Conservation (phyloP, 2,113 vertebrate species). For the Nesoenas mayeri region DNA sequence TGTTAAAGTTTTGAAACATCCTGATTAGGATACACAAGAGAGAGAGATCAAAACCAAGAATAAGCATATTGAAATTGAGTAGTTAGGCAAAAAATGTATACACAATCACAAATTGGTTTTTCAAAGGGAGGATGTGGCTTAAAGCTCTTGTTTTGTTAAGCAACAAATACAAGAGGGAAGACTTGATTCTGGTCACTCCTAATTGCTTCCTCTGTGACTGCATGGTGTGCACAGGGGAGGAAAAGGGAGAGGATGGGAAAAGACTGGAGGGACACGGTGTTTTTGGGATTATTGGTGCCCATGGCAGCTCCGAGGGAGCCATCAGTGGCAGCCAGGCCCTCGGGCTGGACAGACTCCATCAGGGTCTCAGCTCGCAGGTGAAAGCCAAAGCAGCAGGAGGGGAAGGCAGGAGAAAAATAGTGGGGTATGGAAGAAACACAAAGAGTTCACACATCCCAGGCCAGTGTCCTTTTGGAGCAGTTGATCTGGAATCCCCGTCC, state of each 20-base stretch:
- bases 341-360: no score
- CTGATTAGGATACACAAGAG: neutral
- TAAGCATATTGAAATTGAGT: neutral
- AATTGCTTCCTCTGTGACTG: conserved; percentile 11
- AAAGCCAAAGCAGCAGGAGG: neutral
- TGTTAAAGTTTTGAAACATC: neutral
- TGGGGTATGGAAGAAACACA: neutral
- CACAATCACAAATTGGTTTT: neutral
- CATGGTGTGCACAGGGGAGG: neutral
- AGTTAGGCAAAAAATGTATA: neutral
- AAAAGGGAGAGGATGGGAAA: neutral
- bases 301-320: neutral
- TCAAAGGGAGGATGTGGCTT: conserved; percentile 12
- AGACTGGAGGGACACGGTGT: neutral
- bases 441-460: neutral
- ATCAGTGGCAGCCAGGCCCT: neutral
- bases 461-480: fast-evolving
- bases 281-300: neutral
- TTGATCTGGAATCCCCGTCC: neutral
- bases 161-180: conserved; percentile 1
- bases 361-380: neutral
- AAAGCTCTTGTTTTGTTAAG: conserved; percentile 6
- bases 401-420: neutral
- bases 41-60: conserved; percentile 14
- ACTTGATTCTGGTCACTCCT: neutral